Base-by-base conservation (phyloP, 1,140 invertebrate genomes). In the Druon quercuslanigerum region DNA sequence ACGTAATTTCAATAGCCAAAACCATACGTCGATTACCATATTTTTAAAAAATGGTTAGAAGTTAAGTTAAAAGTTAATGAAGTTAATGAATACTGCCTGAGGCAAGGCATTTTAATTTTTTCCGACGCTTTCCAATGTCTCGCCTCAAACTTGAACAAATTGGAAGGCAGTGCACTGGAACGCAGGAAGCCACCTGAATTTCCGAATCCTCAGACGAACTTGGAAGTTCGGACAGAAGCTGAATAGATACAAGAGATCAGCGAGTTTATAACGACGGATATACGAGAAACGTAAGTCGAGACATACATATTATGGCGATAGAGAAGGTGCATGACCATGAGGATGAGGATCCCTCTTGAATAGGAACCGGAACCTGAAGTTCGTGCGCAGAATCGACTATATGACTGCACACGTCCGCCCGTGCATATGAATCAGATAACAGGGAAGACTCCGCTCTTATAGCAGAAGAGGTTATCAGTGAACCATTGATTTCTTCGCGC, bases 351-450 rank as follows among this genome's bases (percentile, higher is more conserved):
- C 66, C 75, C 57, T 74, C 57, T 84, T 77, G 80, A 86, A 88
- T 88, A 88, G 88, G 87, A 89, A 89, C 88, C 88, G 87, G 88
- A 89, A 89, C 87, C 77, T 71, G 74, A 71, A 74, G 57, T 87
- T 78, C 88, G 88, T 88, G 88, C 85, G 82, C 82, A 82, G 88
- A 89, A 89, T 89, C 75, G 73, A 77, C 83, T 87, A 85, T 79
- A 60, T 80, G 83, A 86, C 82, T 84, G 87, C 82, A 82, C 81
- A 74, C 74, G 80, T 82, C 80, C 82, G 73, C 51, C 74, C 74
- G 76, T 84, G 88, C 87, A 89, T 88, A 88, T 71, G 81, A 88
- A 88, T 79, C 78, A 76, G 80, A 83, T 79, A 79, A 66, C 20
- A 66, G 33, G 25, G 33, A 66, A n/a, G 60, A 74, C 73, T 57